Evolutionary conservation across 2,797 vertebrate genomes (phyloP).

Genomic region (Semaprochilodus insignis): DNA sequence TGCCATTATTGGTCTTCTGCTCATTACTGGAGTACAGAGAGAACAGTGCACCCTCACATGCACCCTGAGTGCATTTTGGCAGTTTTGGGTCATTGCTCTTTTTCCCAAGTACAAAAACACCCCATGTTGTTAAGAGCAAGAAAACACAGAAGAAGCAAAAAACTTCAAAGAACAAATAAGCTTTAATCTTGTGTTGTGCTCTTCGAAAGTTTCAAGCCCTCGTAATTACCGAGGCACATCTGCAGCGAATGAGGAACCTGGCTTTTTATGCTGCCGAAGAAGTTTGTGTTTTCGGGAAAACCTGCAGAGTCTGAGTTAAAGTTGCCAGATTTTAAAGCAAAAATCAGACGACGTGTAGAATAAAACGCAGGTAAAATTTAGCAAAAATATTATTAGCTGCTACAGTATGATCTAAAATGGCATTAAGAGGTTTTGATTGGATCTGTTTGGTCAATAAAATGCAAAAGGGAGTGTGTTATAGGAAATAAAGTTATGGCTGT

Average conservation of each 20-base stretch:
- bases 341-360: slow-evolving; percentile 15
- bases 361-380: no score
- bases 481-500: no score
- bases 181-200: slow-evolving; percentile 75
- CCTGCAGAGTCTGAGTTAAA: slow-evolving; percentile 32
- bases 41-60: slow-evolving; percentile 48
- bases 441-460: no score
- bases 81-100: slow-evolving; percentile 75
- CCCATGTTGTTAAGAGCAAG: slow-evolving; percentile 64
- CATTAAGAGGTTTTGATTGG: no score
- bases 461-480: no score
- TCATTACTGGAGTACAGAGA: slow-evolving; percentile 67
- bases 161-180: slow-evolving; percentile 75
- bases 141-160: slow-evolving; percentile 62
- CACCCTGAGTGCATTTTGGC: slow-evolving; percentile 65
- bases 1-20: slow-evolving; percentile 63
- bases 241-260: slow-evolving; percentile 56
- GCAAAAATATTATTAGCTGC: no score
- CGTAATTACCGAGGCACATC: slow-evolving; percentile 59
- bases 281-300: slow-evolving; percentile 41
- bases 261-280: slow-evolving; percentile 35
- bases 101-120: slow-evolving; percentile 62
- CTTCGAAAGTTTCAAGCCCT: slow-evolving; percentile 68
- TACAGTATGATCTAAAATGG: no score
- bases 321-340: slow-evolving; percentile 35